phyloP scores from a whole-genome alignment of 2,888 invertebrate genomes.

The Oasisia sp. region DNA sequence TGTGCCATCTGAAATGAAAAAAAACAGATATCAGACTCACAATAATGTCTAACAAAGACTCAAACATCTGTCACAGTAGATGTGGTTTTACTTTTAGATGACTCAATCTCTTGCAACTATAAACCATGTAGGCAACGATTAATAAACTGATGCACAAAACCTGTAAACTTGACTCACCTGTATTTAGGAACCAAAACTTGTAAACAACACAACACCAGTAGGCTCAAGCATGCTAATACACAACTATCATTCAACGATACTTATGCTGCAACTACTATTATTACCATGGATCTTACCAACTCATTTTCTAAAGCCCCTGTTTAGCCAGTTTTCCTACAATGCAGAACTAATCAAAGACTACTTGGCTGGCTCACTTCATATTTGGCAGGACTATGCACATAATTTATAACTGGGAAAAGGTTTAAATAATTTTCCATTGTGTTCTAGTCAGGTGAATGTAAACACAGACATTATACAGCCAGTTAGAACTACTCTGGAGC shows the following conservation, averaged over 20 bases:
- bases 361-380: not conserved
- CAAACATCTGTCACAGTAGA: not conserved
- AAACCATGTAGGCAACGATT: not conserved
- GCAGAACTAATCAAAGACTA: not conserved
- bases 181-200: not conserved
- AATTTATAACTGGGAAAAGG: not conserved
- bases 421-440: not conserved
- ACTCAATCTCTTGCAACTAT: not conserved
- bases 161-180: not conserved
- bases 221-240: too few species aligned
- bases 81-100: not conserved
- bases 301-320: not conserved
- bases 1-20: constrained; percentile 25
- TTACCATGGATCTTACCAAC: too few species aligned
- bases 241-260: too few species aligned
- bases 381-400: not conserved
- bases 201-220: too few species aligned
- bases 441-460: not conserved
- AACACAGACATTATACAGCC: not conserved
- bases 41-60: not conserved
- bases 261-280: too few species aligned
- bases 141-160: not conserved
- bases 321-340: not conserved
- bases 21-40: not conserved
- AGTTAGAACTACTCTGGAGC: not conserved